Evolutionary conservation across 2,888 invertebrate genomes (phyloP).

Genomic region (Drosophila nr. fundita): DNA sequence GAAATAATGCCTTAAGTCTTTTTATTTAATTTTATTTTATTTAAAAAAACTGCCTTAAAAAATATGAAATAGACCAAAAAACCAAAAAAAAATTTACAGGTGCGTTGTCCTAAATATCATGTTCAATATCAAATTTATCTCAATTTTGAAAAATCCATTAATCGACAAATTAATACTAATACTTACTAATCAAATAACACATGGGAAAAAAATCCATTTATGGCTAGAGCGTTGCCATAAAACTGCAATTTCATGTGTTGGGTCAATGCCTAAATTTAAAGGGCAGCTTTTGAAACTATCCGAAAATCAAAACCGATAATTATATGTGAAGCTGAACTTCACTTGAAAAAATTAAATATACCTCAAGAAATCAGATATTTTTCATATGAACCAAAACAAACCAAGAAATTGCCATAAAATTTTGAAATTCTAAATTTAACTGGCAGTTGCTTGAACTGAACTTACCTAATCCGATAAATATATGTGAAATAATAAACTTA

Average conservation of each 20-base stretch:
- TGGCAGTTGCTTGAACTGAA: not conserved
- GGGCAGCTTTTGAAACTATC: not conserved
- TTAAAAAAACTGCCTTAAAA: no score
- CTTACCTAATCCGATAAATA: not conserved
- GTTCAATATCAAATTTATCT: not conserved
- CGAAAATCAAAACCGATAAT: not conserved
- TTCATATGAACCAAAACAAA: not conserved
- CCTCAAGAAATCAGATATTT: not conserved
- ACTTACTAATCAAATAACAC: no score
- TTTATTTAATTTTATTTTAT: no score
- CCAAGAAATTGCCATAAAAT: not conserved
- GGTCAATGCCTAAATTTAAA: not conserved
- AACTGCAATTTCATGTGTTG: not conserved
- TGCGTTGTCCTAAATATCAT: not conserved
- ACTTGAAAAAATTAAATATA: not conserved
- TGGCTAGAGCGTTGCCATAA: not conserved
- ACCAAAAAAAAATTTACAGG: no score
- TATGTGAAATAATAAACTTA: not conserved
- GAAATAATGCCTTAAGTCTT: no score
- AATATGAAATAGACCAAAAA: no score
- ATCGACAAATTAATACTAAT: not conserved
- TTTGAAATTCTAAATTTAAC: not conserved
- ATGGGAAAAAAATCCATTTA: not conserved
- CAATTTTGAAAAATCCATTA: not conserved
- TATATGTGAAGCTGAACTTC: not conserved